Conservation (phyloP, 2,113 vertebrate genomes). For the Periophthalmodon schlosseri region DNA sequence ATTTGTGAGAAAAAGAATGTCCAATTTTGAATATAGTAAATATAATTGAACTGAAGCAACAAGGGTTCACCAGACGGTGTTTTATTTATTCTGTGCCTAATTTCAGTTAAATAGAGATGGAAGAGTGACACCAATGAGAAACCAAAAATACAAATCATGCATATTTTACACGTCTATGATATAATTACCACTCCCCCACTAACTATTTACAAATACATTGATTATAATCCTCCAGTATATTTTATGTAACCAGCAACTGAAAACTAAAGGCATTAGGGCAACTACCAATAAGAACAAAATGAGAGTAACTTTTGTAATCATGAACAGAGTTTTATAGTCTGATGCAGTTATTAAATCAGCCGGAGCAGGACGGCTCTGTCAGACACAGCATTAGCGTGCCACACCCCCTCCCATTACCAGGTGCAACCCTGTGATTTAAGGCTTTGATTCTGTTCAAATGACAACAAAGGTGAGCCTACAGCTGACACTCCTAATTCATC, state of each 20-base stretch:
- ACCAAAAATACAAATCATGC: no score
- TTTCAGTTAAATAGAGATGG: no score
- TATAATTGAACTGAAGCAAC: background rate
- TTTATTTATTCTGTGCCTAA: no score
- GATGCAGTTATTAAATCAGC: conserved; percentile 73
- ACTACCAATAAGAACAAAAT: conserved; percentile 42
- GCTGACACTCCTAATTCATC: conserved; percentile 78
- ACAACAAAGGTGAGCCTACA: conserved; percentile 78
- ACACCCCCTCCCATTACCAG: conserved; percentile 70
- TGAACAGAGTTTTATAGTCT: conserved; percentile 72
- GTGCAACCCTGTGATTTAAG: conserved; percentile 79
- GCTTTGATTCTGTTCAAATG: conserved; percentile 81
- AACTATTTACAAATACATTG: background rate
- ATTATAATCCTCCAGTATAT: background rate
- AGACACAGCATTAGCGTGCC: conserved; percentile 65
- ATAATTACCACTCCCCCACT: no score
- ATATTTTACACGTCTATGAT: background rate
- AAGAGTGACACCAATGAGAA: no score
- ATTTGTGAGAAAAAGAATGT: conserved; percentile 12
- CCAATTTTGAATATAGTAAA: no score
- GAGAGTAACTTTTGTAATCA: conserved; percentile 58
- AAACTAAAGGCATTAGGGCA: background rate
- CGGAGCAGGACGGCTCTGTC: conserved; percentile 67
- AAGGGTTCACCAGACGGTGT: no score
- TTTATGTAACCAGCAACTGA: background rate